phyloP scores from a whole-genome alignment of 35 echinoderm and acorn worm genomes.

The Apostichopus parvimensis region DNA sequence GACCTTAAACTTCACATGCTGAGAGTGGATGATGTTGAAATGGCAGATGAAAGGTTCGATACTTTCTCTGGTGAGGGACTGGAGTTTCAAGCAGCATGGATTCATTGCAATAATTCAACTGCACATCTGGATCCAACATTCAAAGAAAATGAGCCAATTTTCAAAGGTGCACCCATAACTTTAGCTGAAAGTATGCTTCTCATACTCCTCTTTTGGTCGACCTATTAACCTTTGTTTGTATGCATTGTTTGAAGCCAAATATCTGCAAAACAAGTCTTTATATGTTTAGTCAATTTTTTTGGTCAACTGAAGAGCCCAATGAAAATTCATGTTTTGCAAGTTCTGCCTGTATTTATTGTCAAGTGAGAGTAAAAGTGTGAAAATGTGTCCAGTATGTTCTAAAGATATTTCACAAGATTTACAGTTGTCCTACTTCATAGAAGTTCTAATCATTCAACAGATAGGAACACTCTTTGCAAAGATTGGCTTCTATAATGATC shows the following conservation, averaged over 20 bases:
- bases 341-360: not conserved
- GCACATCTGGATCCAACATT: no score
- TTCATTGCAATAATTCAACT: no score
- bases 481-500: not conserved
- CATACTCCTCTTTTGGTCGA: not conserved
- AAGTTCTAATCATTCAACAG: conserved; percentile 23
- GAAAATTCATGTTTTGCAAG: not conserved
- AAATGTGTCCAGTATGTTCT: not conserved
- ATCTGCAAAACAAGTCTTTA: not conserved
- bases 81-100: no score
- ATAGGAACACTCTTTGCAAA: not conserved
- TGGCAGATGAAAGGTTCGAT: no score
- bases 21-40: no score
- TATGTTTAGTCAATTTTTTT: not conserved
- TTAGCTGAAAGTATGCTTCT: conserved; percentile 12
- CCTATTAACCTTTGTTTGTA: not conserved
- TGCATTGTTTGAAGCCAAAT: conserved; percentile 1
- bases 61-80: no score
- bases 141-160: not conserved
- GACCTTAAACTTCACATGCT: no score
- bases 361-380: not conserved
- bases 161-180: conserved; percentile 5
- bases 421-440: not conserved
- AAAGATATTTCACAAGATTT: not conserved
- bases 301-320: not conserved